Base-by-base conservation (phyloP, 2,888 invertebrate genomes). In the Apamea monoglypha region DNA sequence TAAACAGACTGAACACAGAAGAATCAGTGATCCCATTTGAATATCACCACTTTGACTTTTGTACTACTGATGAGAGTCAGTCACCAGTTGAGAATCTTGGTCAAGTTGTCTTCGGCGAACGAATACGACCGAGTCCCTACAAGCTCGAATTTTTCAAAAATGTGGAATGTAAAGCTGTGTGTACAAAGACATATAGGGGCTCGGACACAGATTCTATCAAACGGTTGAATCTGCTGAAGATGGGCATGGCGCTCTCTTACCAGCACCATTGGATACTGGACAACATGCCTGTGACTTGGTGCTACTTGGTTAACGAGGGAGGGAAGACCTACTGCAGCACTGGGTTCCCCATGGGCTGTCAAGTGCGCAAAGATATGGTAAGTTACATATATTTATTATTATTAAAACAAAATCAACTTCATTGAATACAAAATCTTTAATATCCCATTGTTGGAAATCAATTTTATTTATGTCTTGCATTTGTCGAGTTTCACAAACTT, bases 231-330 rank as follows among this genome's bases (percentile, higher is more conserved):
- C 97, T 98, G 29, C 96, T 99, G 80, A 98, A 98, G 94, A 98
- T 98, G 96, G 99, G 99, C 82, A 99, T 99, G 97, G 98, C 98
- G 81, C 97, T 99, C 76, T 99, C 99, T 95, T 99, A 99, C 95
- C 99, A 99, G 91, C 99, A 99, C 95, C 99, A 99, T 95, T 99
- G 99, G 99, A 99, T 99, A 91, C 97, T 99, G 84, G 99, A 99
- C 96, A 99, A 99, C 94, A 99, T 99, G 99, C 99, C 99, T 0
- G 98, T 99, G 2, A 99, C 99, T 0, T 99, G 99, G 98, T 99
- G 99, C 95, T 99, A 99, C 94, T 92, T 98, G 78, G 98, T 98
- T 83, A 98, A 98, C 89, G 98, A 98, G 87, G 96, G 95, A 68
- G 97, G 97, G 29, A 97, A 98, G 88, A 98, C 98, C 83, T 99